Evolutionary conservation across 2,113 vertebrate genomes (phyloP).

Genomic region (Varanus salvator): DNA sequence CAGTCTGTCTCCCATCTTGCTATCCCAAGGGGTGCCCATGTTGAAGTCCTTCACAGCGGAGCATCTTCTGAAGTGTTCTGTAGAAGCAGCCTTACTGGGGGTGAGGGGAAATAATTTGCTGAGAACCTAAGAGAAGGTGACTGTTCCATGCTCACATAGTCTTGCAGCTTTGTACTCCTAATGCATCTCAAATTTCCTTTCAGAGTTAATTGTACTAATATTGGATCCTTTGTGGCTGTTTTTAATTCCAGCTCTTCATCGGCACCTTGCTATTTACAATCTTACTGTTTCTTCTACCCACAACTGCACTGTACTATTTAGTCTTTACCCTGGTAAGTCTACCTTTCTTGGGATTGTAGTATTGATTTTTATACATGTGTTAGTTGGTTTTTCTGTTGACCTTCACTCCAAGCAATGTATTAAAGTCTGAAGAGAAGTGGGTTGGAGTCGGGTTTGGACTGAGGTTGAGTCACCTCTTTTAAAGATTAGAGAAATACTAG

Average conservation of each 20-base stretch:
- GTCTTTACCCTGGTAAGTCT: slow-evolving; percentile 94
- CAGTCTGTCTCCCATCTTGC: background rate
- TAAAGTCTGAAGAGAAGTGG: too few relatives aligned
- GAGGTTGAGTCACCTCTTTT: background rate
- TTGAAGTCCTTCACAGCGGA: background rate
- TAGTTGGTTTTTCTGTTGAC: background rate
- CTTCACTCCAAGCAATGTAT: background rate
- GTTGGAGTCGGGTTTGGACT: background rate
- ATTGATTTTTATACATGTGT: background rate
- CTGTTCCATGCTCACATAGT: background rate
- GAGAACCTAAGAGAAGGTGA: too few relatives aligned
- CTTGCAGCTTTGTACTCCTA: background rate
- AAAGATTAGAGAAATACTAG: background rate
- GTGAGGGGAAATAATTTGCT: background rate
- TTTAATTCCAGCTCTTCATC: slow-evolving; percentile 86
- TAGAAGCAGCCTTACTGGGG: background rate
- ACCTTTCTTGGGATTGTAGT: background rate
- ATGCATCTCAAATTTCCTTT: background rate
- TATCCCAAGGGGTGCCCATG: too few relatives aligned
- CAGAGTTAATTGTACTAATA: slow-evolving; percentile 32
- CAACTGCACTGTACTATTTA: slow-evolving; percentile 95
- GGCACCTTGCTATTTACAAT: slow-evolving; percentile 95
- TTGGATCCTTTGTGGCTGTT: slow-evolving; percentile 39
- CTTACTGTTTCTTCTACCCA: slow-evolving; percentile 94
- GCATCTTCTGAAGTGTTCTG: background rate